phyloP scores from a whole-genome alignment of 2,888 invertebrate genomes.

The Tenodera sinensis region DNA sequence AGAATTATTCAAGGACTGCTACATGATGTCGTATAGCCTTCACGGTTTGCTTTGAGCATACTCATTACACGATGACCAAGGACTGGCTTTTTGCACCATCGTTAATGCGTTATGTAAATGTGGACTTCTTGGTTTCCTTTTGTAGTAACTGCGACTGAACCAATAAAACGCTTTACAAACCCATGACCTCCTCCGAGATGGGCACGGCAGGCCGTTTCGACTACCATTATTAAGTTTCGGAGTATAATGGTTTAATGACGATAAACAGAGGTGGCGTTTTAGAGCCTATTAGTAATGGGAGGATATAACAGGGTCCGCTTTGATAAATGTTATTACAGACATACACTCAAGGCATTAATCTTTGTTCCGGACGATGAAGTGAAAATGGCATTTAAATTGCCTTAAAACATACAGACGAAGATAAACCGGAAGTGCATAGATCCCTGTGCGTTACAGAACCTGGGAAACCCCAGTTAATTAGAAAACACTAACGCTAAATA shows the following conservation, averaged over 20 bases:
- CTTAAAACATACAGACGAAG: not conserved
- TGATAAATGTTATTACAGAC: not conserved
- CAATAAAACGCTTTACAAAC: not conserved
- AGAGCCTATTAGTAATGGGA: not conserved
- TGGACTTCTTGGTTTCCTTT: not conserved
- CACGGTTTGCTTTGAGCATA: not conserved
- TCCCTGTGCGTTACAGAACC: not conserved
- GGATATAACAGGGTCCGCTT: not conserved
- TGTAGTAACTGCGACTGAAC: not conserved
- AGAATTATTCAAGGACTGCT: not conserved
- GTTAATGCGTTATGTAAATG: not conserved
- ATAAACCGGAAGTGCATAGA: not conserved
- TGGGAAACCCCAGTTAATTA: too few species aligned
- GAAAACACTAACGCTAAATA: too few species aligned
- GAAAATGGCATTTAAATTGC: not conserved
- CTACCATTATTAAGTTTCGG: not conserved
- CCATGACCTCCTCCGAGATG: not conserved
- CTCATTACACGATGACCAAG: not conserved
- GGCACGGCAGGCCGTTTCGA: not conserved
- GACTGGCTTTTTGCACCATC: not conserved
- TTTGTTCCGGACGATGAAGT: not conserved
- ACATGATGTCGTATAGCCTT: not conserved
- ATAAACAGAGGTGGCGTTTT: not conserved
- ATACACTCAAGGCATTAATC: not conserved
- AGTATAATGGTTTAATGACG: not conserved